phyloP scores from a whole-genome alignment of 2,113 vertebrate species.

The Bubo blakistoni region DNA sequence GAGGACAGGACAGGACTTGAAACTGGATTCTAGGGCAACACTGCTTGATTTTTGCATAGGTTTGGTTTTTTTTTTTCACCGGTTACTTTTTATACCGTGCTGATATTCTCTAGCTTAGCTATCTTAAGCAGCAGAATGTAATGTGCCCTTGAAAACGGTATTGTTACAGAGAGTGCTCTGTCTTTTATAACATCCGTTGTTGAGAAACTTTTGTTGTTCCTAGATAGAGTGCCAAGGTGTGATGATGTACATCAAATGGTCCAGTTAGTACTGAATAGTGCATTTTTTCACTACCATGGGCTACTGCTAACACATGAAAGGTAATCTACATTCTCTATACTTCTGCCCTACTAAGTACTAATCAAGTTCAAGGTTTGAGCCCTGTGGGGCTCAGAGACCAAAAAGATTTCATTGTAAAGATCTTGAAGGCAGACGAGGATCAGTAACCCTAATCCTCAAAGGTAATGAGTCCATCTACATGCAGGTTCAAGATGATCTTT shows the following conservation, averaged over 20 bases:
- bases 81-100: neutral
- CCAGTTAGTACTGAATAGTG: neutral
- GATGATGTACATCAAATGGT: rapidly evolving
- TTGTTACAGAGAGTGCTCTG: neutral
- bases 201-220: neutral
- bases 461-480: neutral
- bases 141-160: neutral
- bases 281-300: neutral
- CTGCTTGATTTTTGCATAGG: neutral
- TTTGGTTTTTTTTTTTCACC: neutral
- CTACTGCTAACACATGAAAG: neutral
- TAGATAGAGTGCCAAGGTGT: neutral
- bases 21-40: neutral
- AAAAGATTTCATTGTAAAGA: neutral
- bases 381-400: neutral
- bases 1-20: neutral
- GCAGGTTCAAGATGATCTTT: neutral
- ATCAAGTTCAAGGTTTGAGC: neutral
- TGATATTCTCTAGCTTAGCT: neutral
- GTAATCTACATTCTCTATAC: neutral
- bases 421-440: neutral
- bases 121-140: neutral
- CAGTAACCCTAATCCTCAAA: neutral
- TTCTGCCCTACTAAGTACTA: neutral
- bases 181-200: neutral